Base-by-base conservation (phyloP, 2,113 vertebrate species). In the Telmatochromis sp. region DNA sequence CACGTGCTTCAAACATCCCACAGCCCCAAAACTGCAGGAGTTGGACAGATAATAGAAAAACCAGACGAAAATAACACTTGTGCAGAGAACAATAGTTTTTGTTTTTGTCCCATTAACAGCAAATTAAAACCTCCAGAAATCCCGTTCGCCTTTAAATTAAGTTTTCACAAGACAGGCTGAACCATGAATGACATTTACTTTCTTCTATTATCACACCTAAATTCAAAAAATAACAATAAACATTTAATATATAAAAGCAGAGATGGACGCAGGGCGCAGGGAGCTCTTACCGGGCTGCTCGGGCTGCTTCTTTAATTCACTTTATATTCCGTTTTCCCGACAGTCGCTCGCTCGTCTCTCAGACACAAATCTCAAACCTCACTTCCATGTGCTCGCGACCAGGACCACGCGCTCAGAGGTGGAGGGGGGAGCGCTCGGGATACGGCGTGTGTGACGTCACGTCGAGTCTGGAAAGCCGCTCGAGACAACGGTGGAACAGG, bases 371-470 rank as follows among this genome's bases (percentile, higher is more conserved):
- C 94, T 94, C 91, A 85, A 37, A 94, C 91, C 90, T 92, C 84
- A 86, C 89, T 95, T 95, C 95, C 96, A 97, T 95, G 96, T 96
- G 96, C 96, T 96, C 94, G 82, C 92, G 91, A 94, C 93, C 95
- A 26, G 88, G 86, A 93, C 92, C 93, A 96, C 94, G 95, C 94
- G 95, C 96, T 95, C 90, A 88, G 19, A 65, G 60, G 33, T 65
- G 33, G 19, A n/a, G 33, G 60, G 33, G 78, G 87, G 85, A 73
- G 91, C 90, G 91, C 88, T 91, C 85, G 80, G 95, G 91, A 90
- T 90, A 90, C 86, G 71, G 82, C 85, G 83, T 31, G 82, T 26
- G 90, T 96, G 96, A 96, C 96, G 96, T 97, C 96, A 96, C 88
- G 60, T 50, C 9, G 21, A 84, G 80, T 51, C 81, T 55, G 88